Evolutionary conservation across 2,113 vertebrate genomes (phyloP).

Genomic region (Felis chaus): DNA sequence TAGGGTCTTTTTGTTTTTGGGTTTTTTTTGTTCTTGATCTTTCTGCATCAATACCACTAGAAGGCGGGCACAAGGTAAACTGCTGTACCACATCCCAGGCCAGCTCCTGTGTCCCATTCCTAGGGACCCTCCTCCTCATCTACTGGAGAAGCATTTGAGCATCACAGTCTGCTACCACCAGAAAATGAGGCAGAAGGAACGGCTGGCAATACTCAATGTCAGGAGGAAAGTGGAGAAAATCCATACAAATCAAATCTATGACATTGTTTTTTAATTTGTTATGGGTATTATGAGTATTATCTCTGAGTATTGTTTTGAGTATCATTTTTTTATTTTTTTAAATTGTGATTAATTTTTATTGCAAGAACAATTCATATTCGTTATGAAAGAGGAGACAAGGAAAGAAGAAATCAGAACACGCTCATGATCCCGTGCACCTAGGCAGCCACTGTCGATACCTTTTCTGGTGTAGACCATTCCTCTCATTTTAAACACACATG

Average conservation of each 20-base stretch:
- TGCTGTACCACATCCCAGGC: not conserved
- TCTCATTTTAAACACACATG: not conserved
- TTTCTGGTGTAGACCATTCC: not conserved
- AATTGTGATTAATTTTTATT: not conserved
- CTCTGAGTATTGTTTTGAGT: not conserved
- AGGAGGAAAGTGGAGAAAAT: not conserved
- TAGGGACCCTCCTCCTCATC: not conserved
- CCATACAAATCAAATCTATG: not conserved
- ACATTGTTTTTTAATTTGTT: not conserved
- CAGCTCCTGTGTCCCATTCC: not conserved
- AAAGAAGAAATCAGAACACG: slow-evolving; percentile 3
- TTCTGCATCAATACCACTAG: not conserved
- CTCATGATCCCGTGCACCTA: too few relatives aligned
- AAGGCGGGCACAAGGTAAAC: not conserved
- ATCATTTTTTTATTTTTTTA: not conserved
- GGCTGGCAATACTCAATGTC: not conserved
- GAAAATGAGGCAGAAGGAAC: not conserved
- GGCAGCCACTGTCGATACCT: not conserved
- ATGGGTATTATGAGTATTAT: not conserved
- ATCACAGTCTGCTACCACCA: too few relatives aligned
- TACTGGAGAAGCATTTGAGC: not conserved
- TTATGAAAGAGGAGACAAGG: not conserved
- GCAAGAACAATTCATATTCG: not conserved
- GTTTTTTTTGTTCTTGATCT: not conserved
- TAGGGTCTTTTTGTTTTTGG: too few relatives aligned